Evolutionary conservation across 2,888 invertebrate genomes (phyloP).

Genomic region (Meteorus cinctellus): DNA sequence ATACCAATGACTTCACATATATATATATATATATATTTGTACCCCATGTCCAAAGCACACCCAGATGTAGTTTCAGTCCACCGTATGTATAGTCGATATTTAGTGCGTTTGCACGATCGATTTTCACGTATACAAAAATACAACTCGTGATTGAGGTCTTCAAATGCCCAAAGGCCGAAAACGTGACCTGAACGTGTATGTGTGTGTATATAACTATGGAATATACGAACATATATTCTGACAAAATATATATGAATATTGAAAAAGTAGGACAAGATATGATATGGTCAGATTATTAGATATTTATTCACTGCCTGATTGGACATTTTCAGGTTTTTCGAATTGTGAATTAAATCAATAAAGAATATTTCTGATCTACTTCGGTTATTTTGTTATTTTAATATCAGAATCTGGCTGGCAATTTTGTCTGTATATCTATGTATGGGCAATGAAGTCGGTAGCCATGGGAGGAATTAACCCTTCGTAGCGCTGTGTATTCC

Average conservation of each 20-base stretch:
- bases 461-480: no score
- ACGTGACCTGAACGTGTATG: not conserved
- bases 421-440: not conserved
- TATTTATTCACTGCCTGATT: not conserved
- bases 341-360: not conserved
- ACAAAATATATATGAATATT: not conserved
- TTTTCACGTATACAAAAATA: slow-evolving; percentile 44
- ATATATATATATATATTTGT: not conserved
- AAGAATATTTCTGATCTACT: not conserved
- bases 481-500: no score
- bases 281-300: not conserved
- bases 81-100: slow-evolving; percentile 49
- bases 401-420: not conserved
- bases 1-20: not conserved
- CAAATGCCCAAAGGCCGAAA: not conserved
- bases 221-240: not conserved
- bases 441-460: no score
- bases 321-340: not conserved
- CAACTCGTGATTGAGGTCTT: slow-evolving; percentile 44
- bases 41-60: not conserved
- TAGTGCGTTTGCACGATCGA: slow-evolving; percentile 45
- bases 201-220: not conserved
- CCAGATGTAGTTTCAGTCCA: slow-evolving; percentile 11
- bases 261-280: not conserved
- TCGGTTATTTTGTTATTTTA: not conserved